Base-by-base conservation (phyloP, 2,888 invertebrate genomes). In the Napeogenes inachia region DNA sequence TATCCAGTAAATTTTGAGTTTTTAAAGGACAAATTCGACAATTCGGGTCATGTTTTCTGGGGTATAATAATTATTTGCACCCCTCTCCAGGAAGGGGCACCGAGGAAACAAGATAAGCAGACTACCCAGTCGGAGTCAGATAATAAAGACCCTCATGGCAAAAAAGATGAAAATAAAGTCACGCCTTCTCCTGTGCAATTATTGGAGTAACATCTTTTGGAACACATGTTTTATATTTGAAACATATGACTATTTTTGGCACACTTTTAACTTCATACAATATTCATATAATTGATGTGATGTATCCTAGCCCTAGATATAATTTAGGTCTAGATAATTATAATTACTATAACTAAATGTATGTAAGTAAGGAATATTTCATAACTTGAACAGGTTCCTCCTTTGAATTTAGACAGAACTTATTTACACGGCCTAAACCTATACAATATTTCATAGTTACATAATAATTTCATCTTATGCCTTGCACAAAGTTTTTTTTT, bases 1-100 rank as follows among this genome's bases (percentile, higher is more conserved):
- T n/a, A 62, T 86, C 42, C 86, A 85, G 71, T 87, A 73, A 76
- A 64, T 6, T 45, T 6, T 13, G 53, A 30, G 42, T 42, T n/a
- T 33, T 54, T 54, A 4, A n/a, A 4, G 13, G 46, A 35, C 13
- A 35, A n/a, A 13, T 33, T 45, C 12, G 42, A 42, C 42, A 42
- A 42, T 21, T 50, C 30, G 50, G 13, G 54, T 32, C 13, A 54
- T 30, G 4, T 35, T 54, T 54, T 35, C 54, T n/a, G 38, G 54
- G 33, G 54, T 8, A 33, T 35, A 54, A 35, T 46, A 46, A 57
- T 57, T 57, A 46, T 57, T 57, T 45, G 32, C 57, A 57, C 57
- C 32, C 57, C 30, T 57, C 46, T 57, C 45, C 46, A 57, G 33
- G 32, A 57, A n/a, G 46, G 10, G 6, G 33, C 46, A 35, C n/a